Conservation (phyloP, 2,888 invertebrate genomes). For the Dexiosoma caninum region DNA sequence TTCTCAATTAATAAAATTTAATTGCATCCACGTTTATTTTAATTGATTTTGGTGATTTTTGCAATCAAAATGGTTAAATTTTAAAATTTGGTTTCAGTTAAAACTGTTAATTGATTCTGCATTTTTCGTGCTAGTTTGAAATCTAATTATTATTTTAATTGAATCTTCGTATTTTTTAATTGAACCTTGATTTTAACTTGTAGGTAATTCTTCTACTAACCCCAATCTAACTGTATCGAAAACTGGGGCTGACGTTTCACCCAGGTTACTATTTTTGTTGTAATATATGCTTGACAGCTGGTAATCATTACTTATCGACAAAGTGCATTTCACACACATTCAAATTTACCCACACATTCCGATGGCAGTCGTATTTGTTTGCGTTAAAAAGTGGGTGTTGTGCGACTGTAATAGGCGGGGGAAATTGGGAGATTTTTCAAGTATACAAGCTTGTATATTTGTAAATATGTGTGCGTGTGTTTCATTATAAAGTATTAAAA, state of each 20-base stretch:
- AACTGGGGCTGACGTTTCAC: not conserved
- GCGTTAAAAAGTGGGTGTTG: not conserved
- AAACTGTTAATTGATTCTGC: too few relatives aligned
- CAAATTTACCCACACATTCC: not conserved
- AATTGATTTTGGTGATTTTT: too few relatives aligned
- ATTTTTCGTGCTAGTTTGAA: too few relatives aligned
- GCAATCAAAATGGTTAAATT: too few relatives aligned
- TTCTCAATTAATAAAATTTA: too few relatives aligned
- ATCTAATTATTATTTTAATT: too few relatives aligned
- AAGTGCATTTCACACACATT: conserved; percentile 45
- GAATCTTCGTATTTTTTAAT: too few relatives aligned
- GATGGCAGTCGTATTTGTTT: not conserved
- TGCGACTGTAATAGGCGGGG: not conserved
- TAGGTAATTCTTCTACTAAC: not conserved
- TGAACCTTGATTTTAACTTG: too few relatives aligned
- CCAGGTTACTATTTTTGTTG: not conserved
- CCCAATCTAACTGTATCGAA: not conserved
- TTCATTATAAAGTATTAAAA: conserved; percentile 26
- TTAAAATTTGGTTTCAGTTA: too few relatives aligned
- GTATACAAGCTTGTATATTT: not conserved
- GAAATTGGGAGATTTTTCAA: not conserved
- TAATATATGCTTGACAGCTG: conserved; percentile 53
- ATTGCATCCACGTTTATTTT: too few relatives aligned
- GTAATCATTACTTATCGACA: conserved; percentile 61
- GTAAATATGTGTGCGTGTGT: not conserved